A percentile compares a stretch with the other conserved stretches of the same genome.
These are phyloP conservation scores for Kryptolebias ocellatus DNA, from an alignment of 2,797 vertebrate species.

Conservation along the genomic window DNA sequence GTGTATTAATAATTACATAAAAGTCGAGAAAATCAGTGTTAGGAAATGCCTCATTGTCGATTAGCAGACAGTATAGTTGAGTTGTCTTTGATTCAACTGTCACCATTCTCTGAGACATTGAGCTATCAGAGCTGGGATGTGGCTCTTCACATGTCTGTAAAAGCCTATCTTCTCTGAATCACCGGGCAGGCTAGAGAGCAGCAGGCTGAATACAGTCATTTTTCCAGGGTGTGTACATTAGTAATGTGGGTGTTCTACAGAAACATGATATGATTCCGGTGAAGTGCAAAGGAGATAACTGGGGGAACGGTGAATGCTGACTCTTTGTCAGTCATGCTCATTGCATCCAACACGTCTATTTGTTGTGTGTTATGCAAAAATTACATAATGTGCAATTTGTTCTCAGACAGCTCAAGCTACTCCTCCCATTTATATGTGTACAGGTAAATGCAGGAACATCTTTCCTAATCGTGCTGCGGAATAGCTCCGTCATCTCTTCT, in stretches of 20 bases:
- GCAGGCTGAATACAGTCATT: not conserved
- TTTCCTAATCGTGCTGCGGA: not conserved
- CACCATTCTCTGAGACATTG: not conserved
- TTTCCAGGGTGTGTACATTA: not conserved
- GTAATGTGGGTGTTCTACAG: slow-evolving; percentile 7
- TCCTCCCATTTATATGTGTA: not conserved
- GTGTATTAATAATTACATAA: not conserved
- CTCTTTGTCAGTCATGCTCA: not conserved
- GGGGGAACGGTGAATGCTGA: not conserved
- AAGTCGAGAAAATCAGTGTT: too few relatives aligned
- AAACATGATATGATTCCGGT: slow-evolving; percentile 16
- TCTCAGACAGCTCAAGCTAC: not conserved
- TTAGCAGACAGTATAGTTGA: too few relatives aligned
- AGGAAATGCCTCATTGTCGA: too few relatives aligned
- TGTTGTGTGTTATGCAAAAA: not conserved
- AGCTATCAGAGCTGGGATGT: slow-evolving; percentile 7
- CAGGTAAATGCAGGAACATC: not conserved
- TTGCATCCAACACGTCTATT: not conserved
- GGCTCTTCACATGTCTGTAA: not conserved
- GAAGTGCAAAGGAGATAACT: not conserved
- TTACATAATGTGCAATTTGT: not conserved
- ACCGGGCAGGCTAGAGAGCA: slow-evolving; percentile 4
- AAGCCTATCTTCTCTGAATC: slow-evolving; percentile 33
- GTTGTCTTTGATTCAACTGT: too few relatives aligned
- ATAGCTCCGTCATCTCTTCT: not conserved